A percentile compares a stretch with the other conserved stretches of the same genome.
phyloP scores from a whole-genome alignment of 1,140 invertebrate genomes.

The Conopomorpha cramerella region DNA sequence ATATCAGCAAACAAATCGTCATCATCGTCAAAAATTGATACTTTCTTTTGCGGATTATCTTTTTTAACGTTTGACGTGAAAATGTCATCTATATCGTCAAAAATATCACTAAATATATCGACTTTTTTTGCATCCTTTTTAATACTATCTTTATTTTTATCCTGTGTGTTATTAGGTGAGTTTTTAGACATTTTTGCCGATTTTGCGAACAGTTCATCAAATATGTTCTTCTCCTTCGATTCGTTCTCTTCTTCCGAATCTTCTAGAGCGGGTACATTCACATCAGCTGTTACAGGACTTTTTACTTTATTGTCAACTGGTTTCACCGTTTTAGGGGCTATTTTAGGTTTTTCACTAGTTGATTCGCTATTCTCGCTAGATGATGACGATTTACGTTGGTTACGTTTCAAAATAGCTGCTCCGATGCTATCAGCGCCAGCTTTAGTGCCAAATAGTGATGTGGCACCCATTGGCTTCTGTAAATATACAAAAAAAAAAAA shows the following conservation, averaged over 20 bases:
- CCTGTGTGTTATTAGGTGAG: conserved; percentile 2
- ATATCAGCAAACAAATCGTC: conserved; percentile 18
- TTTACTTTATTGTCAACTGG: conserved; percentile 4
- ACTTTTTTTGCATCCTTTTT: conserved; percentile 15
- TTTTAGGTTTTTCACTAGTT: conserved; percentile 8
- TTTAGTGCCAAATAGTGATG: conserved; percentile 58
- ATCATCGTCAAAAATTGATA: conserved; percentile 19
- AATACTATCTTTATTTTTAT: conserved; percentile 6
- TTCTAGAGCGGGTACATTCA: not conserved
- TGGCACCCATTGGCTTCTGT: conserved; percentile 62
- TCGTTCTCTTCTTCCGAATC: not conserved
- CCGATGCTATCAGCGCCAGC: conserved; percentile 36
- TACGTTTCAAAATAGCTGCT: conserved; percentile 37
- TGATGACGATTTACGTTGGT: conserved; percentile 22
- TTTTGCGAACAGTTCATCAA: conserved; percentile 35
- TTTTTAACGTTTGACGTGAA: conserved; percentile 29
- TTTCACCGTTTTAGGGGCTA: conserved; percentile 4
- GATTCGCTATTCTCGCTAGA: conserved; percentile 19
- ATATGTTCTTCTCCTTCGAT: conserved; percentile 21
- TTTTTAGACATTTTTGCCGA: conserved; percentile 10
- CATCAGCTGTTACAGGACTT: conserved; percentile 1
- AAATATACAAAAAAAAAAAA: conserved; percentile 23
- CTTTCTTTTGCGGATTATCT: conserved; percentile 17
- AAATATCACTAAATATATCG: conserved; percentile 39
- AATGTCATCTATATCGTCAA: conserved; percentile 47